Percentiles rank a stretch among this genome's conserved stretches.
phyloP scores from a whole-genome alignment of 64 coral and sea anemone species.

The Anthopleura sola region DNA sequence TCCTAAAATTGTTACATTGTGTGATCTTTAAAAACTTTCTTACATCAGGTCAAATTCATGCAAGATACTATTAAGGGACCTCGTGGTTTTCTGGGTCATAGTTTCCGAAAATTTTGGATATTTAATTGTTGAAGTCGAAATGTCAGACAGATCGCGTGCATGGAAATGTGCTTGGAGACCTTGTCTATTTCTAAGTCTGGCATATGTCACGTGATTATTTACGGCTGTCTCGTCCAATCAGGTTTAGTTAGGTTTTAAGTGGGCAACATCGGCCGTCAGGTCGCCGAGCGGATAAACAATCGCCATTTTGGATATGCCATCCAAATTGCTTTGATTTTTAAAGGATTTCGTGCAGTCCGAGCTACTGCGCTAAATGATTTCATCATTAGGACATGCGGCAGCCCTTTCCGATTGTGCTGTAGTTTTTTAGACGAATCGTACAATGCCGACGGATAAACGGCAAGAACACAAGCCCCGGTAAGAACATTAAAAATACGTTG shows the following conservation, averaged over 20 bases:
- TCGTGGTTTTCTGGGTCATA: background rate
- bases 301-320: slow-evolving; percentile 24
- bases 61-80: no score
- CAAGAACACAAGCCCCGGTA: slow-evolving; percentile 15
- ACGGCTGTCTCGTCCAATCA: slow-evolving; percentile 17
- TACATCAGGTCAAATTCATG: no score
- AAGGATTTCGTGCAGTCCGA: slow-evolving; percentile 4
- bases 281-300: slow-evolving; percentile 31
- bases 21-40: no score
- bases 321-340: slow-evolving; percentile 11
- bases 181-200: background rate
- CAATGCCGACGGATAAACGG: slow-evolving; percentile 11
- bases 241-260: background rate
- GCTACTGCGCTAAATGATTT: background rate
- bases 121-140: no score
- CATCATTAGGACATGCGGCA: background rate
- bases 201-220: background rate
- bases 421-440: background rate
- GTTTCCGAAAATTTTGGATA: background rate
- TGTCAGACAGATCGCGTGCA: background rate
- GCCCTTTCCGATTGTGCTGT: background rate
- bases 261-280: slow-evolving; percentile 12
- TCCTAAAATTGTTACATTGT: no score
- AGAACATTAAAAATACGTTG: background rate
- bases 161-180: background rate